These are phyloP conservation scores for Netelia virgata DNA, from an alignment of 2,888 invertebrate species.

Conservation along the genomic window DNA sequence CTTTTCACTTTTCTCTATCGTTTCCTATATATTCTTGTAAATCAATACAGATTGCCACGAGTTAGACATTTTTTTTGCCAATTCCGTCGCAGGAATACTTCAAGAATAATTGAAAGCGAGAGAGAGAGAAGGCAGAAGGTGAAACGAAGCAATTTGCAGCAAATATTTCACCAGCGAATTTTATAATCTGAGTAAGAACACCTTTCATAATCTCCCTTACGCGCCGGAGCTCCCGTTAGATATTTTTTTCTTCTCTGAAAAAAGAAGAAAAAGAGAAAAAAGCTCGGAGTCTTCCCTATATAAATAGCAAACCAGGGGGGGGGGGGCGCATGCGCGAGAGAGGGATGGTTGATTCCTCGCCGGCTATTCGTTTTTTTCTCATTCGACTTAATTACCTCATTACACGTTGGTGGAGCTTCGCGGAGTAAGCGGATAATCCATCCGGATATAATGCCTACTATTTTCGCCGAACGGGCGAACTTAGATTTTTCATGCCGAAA, in stretches of 20 bases:
- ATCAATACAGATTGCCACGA: constrained; percentile 15
- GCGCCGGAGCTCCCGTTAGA: background rate
- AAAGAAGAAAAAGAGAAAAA: constrained; percentile 11
- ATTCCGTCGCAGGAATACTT: background rate
- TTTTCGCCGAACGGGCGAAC: background rate
- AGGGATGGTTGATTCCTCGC: constrained; percentile 4
- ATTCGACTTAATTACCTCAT: constrained; percentile 51
- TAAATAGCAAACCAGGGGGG: constrained; percentile 42
- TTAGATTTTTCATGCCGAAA: background rate
- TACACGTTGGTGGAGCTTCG: constrained; percentile 39
- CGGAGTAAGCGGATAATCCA: constrained; percentile 31
- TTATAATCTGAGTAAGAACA: constrained; percentile 47
- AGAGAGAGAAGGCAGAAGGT: background rate
- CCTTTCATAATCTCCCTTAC: constrained; percentile 45
- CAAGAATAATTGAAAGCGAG: background rate
- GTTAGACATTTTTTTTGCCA: constrained; percentile 5
- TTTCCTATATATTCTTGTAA: constrained; percentile 15
- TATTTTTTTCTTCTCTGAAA: constrained; percentile 15
- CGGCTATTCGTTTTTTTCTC: constrained; percentile 7
- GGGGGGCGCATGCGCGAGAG: background rate
- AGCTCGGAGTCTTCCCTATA: constrained; percentile 20
- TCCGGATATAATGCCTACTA: constrained; percentile 8
- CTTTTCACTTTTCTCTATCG: background rate
- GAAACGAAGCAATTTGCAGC: background rate
- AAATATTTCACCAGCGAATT: constrained; percentile 24